Conservation (phyloP, 1,140 invertebrate genomes). For the Phortica variegata region DNA sequence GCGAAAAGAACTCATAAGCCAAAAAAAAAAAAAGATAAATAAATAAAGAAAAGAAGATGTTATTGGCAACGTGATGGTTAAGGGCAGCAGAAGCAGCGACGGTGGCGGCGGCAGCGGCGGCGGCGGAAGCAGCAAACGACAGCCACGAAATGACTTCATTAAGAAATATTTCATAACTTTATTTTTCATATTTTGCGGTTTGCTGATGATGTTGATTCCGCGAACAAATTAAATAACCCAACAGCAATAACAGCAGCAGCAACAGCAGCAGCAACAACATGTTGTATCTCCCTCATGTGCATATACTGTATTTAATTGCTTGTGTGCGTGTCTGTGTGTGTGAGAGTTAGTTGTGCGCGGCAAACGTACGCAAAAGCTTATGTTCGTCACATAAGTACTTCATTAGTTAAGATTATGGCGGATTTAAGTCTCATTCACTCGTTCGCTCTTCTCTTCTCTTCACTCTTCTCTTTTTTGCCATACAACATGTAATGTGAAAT, state of each 20-base stretch:
- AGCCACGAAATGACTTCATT: slow-evolving; percentile 54
- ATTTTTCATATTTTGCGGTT: slow-evolving; percentile 7
- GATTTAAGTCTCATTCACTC: no score
- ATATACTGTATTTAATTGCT: slow-evolving; percentile 22
- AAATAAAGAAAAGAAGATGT: no score
- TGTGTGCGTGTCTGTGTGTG: no score
- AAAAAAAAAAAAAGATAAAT: no score
- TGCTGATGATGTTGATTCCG: slow-evolving; percentile 23
- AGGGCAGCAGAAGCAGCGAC: slow-evolving; percentile 11
- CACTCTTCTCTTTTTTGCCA: no score
- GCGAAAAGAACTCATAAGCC: no score
- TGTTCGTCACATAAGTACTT: no score
- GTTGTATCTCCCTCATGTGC: slow-evolving; percentile 3
- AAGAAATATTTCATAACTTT: slow-evolving; percentile 40
- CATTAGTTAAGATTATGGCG: no score
- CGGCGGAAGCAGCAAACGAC: slow-evolving; percentile 22
- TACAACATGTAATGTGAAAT: no score
- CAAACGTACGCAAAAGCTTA: slow-evolving; percentile 10
- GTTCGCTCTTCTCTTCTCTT: no score
- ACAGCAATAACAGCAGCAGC: slow-evolving; percentile 31
- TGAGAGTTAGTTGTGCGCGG: no score
- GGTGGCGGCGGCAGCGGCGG: slow-evolving; percentile 11
- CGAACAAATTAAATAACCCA: slow-evolving; percentile 43
- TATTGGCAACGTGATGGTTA: no score
- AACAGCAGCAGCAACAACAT: slow-evolving; percentile 7